These are phyloP conservation scores for Danio rerio DNA, from an alignment of 2,113 vertebrate genomes.

Conservation along the genomic window DNA sequence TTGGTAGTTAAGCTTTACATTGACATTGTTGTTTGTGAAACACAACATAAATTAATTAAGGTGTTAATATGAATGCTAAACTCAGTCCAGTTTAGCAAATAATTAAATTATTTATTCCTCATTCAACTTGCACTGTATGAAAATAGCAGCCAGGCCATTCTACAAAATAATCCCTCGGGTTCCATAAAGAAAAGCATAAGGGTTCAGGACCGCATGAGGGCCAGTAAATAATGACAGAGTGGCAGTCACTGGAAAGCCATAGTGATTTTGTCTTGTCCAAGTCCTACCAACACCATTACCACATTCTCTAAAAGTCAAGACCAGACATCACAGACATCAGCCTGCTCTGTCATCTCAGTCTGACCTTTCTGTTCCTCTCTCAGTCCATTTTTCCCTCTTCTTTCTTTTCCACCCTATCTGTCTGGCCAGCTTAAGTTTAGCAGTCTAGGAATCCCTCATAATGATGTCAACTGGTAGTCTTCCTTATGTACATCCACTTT, in stretches of 20 bases:
- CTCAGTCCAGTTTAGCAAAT: too few species aligned
- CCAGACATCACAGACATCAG: constrained; percentile 33
- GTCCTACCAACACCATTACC: constrained; percentile 7
- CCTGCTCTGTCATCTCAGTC: not conserved
- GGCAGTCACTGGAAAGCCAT: not conserved
- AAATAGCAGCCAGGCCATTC: too few species aligned
- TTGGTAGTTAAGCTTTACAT: too few species aligned
- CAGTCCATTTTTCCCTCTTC: not conserved
- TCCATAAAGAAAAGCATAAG: constrained; percentile 2
- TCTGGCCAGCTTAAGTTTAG: not conserved
- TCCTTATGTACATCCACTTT: constrained; percentile 50
- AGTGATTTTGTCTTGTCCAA: not conserved
- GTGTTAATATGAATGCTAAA: too few species aligned
- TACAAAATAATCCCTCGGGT: too few species aligned
- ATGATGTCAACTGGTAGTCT: constrained; percentile 66
- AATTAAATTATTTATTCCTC: too few species aligned
- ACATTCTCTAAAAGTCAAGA: constrained; percentile 57
- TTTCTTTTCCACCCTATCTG: constrained; percentile 47
- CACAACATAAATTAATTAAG: too few species aligned
- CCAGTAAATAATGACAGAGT: constrained; percentile 5
- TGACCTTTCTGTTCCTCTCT: constrained; percentile 59
- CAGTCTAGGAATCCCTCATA: constrained; percentile 7
- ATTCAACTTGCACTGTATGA: too few species aligned
- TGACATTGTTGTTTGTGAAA: too few species aligned
- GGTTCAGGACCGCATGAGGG: not conserved